Base-by-base conservation (phyloP, 2,888 invertebrate species). In the Trimorus sp. region DNA sequence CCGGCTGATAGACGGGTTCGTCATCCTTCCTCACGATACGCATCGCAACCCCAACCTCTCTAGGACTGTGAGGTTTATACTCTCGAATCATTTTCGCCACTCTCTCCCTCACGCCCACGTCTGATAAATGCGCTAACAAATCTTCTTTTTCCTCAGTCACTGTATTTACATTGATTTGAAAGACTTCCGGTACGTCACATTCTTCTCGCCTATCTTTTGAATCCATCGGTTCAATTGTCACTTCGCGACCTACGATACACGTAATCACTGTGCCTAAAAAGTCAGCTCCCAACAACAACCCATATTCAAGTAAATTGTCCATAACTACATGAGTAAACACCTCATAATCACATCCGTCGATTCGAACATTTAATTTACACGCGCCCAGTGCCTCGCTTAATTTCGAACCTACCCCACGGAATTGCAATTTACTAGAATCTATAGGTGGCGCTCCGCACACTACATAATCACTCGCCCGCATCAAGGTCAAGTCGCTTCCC, bases 1-100 rank as follows among this genome's bases (percentile, higher is more conserved):
- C 26, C 7, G 54, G 54, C 7, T 26, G 11, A 54, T 9, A 54
- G 1, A 54, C 36, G 2, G 54, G 54, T 9, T 26, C 54, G 26
- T 54, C 54, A 12, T 54, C 54, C n/a, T 51, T 51, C 51, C 3
- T 51, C n/a, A 51, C 51, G 7, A 51, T 51, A n/a, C 14, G 11
- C 51, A 51, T n/a, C 7, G 11, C 1, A 14, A 51, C 14, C 1
- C 51, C 51, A 7, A 51, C 51, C 3, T 51, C 51, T 7, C 51
- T 12, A n/a, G n/a, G n/a, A 12, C 7, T 51, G 1, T 14, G 7
- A 7, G 14, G n/a, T 51, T 51, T 6, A 51, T 51, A 51, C 1
- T 51, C 15, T 14, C n/a, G n/a, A 14, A 51, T 51, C 51, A 51
- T 51, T n/a, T 11, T 14, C 14, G 11, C 12, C 5, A 51, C 51